A percentile compares a stretch with the other conserved stretches of the same genome.
These are phyloP conservation scores for Empis stercorea DNA, from an alignment of 2,888 invertebrate genomes.

Conservation along the genomic window DNA sequence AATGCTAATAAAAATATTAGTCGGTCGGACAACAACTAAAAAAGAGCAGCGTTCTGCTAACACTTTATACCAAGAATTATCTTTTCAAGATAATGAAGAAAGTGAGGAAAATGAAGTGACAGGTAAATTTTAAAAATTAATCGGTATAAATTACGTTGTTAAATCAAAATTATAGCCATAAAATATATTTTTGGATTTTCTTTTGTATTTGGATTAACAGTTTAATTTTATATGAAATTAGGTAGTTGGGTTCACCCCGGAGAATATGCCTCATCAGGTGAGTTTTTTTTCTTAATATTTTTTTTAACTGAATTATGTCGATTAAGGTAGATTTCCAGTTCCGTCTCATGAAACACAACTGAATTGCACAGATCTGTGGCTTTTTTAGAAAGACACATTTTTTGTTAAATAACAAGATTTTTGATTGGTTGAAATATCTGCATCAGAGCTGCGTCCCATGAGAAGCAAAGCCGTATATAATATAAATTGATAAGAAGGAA, in stretches of 20 bases:
- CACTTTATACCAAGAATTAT: slow-evolving; percentile 84
- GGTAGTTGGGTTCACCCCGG: slow-evolving; percentile 98
- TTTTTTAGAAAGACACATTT: no score
- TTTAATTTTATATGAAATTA: slow-evolving; percentile 12
- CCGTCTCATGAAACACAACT: no score
- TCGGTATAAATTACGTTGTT: neutral
- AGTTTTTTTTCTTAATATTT: slow-evolving; percentile 12
- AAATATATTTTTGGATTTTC: neutral
- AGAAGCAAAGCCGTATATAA: no score
- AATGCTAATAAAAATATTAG: slow-evolving; percentile 18
- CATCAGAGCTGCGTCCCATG: no score
- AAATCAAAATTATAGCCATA: neutral
- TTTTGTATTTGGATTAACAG: neutral
- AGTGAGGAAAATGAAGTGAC: slow-evolving; percentile 81
- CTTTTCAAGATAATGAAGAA: slow-evolving; percentile 81
- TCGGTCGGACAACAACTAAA: slow-evolving; percentile 55
- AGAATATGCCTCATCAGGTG: slow-evolving; percentile 98
- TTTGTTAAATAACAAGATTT: no score
- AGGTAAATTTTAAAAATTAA: slow-evolving; percentile 43
- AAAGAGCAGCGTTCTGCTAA: slow-evolving; percentile 82
- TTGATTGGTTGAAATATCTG: no score
- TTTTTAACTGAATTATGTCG: no score
- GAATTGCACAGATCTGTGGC: no score
- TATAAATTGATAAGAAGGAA: no score
- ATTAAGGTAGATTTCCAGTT: no score